Conservation (phyloP, 2,797 vertebrate species). For the Crossoptilon crossoptilon region DNA sequence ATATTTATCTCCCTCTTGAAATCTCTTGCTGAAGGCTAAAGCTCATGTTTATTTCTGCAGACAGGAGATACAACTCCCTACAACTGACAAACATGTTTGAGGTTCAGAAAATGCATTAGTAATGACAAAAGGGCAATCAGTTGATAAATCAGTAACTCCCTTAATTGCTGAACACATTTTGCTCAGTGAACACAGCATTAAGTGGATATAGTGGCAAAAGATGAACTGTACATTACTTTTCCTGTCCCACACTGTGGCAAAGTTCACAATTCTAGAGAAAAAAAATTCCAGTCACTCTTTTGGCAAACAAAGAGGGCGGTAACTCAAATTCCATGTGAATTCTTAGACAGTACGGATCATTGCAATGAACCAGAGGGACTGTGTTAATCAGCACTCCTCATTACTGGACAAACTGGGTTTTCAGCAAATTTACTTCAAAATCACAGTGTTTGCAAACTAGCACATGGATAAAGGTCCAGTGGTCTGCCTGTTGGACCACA, state of each 20-base stretch:
- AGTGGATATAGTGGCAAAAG: neutral
- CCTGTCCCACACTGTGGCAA: neutral
- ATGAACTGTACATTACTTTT: neutral
- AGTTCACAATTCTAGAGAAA: neutral
- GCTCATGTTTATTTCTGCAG: conserved; percentile 20
- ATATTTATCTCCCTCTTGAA: conserved; percentile 21
- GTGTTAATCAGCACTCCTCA: neutral
- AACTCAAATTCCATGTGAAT: neutral
- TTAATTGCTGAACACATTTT: conserved; percentile 40
- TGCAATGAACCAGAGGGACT: neutral
- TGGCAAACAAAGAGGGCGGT: neutral
- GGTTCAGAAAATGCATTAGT: conserved; percentile 21
- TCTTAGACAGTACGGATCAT: neutral
- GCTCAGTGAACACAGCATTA: neutral
- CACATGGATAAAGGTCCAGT: neutral
- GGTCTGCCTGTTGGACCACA: neutral
- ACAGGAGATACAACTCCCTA: neutral
- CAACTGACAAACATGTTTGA: conserved; percentile 18
- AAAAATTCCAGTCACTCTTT: neutral
- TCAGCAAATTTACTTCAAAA: neutral
- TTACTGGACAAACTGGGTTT: neutral
- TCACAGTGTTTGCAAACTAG: neutral
- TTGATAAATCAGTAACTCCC: conserved; percentile 10
- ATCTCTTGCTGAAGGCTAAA: conserved; percentile 45
- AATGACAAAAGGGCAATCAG: conserved; percentile 44